Conservation (phyloP, 2,113 vertebrate genomes). For the Notiomystis cincta region DNA sequence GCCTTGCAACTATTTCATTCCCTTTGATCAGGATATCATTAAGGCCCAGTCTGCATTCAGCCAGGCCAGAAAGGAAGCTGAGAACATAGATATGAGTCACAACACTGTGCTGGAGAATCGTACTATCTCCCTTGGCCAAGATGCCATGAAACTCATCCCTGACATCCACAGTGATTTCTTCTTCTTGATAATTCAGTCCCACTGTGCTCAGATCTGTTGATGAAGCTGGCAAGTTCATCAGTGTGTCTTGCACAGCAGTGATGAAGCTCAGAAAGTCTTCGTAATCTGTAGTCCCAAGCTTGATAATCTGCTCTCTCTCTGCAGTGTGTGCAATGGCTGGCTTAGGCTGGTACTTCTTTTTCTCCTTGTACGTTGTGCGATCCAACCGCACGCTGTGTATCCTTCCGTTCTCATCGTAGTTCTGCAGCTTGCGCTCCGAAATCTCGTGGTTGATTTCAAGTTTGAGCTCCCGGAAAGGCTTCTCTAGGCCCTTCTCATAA, state of each 20-base stretch:
- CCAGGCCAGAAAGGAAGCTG: constrained; percentile 82
- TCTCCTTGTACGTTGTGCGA: constrained; percentile 83
- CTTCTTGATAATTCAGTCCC: constrained; percentile 79
- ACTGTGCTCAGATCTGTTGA: constrained; percentile 74
- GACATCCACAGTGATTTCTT: constrained; percentile 85
- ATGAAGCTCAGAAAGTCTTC: constrained; percentile 85
- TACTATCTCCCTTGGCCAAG: constrained; percentile 75
- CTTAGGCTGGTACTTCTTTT: constrained; percentile 86
- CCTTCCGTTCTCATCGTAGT: constrained; percentile 83
- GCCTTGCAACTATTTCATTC: constrained; percentile 84
- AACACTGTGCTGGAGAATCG: constrained; percentile 78
- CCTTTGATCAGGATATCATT: constrained; percentile 86
- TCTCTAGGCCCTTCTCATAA: constrained; percentile 87
- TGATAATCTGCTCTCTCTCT: constrained; percentile 82
- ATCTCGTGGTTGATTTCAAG: constrained; percentile 81
- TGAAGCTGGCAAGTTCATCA: constrained; percentile 74
- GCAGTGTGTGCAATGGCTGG: constrained; percentile 78
- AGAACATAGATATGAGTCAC: constrained; percentile 80
- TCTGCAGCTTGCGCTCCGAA: constrained; percentile 85
- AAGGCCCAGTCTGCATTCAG: constrained; percentile 82
- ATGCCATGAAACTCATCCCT: constrained; percentile 82
- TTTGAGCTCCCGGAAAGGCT: constrained; percentile 83
- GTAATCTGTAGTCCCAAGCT: constrained; percentile 83
- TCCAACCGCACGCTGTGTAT: constrained; percentile 86
- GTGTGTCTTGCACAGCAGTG: constrained; percentile 73